Evolutionary conservation across 2,113 vertebrate species (phyloP).

Genomic region (Epinephelus lanceolatus): DNA sequence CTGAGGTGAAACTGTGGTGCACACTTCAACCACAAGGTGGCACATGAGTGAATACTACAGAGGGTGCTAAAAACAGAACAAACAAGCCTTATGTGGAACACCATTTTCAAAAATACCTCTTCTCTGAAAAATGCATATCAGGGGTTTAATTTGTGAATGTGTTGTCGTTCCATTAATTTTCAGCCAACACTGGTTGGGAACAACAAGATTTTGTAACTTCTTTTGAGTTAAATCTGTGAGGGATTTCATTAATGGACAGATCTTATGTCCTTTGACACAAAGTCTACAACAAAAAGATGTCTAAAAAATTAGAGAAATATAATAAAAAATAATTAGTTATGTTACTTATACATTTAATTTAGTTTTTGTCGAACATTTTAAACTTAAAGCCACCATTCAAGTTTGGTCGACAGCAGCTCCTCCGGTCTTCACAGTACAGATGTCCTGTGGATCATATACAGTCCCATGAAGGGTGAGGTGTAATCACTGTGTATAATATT

Average conservation of each 20-base stretch:
- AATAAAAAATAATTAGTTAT: too few species aligned
- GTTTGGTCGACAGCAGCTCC: too few species aligned
- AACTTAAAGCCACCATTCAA: too few species aligned
- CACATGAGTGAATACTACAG: constrained; percentile 8
- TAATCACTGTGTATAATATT: too few species aligned
- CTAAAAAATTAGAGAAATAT: not conserved
- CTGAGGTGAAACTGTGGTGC: constrained; percentile 43
- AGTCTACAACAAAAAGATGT: not conserved
- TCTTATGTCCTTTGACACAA: not conserved
- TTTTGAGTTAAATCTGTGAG: not conserved
- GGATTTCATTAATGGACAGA: not conserved
- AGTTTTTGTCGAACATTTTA: too few species aligned
- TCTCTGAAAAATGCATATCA: constrained; percentile 2
- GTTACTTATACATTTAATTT: too few species aligned
- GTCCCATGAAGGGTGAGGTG: too few species aligned
- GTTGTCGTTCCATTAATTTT: not conserved
- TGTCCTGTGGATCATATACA: too few species aligned
- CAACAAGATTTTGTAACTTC: not conserved
- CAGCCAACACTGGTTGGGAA: not conserved
- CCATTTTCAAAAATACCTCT: constrained; percentile 5
- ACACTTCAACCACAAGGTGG: constrained; percentile 51
- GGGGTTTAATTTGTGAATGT: not conserved
- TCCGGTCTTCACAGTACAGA: too few species aligned
- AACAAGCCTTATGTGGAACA: constrained; percentile 15
- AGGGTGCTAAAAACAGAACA: constrained; percentile 58